These are phyloP conservation scores for Corythucha ciliata DNA, from an alignment of 2,888 invertebrate species.

Conservation along the genomic window DNA sequence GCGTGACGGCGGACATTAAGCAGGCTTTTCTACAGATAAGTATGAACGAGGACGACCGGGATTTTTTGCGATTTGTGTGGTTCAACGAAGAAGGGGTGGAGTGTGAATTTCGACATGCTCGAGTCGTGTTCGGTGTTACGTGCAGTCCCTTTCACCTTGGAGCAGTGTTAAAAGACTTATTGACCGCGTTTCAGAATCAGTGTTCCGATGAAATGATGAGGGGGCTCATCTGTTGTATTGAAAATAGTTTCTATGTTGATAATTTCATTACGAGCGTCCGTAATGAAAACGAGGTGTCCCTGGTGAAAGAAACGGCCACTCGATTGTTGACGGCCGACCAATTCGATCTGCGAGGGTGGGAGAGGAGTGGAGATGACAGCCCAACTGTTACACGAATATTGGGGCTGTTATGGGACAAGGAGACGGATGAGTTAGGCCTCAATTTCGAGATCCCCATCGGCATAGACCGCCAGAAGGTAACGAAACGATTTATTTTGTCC, in stretches of 20 bases:
- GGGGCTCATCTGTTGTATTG: background rate
- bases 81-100: constrained; percentile 14
- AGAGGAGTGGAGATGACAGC: background rate
- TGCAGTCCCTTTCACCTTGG: background rate
- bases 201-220: constrained; percentile 25
- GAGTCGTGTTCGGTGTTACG: constrained; percentile 9
- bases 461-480: no score
- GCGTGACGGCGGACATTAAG: constrained; percentile 32
- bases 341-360: constrained; percentile 6
- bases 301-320: background rate
- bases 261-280: background rate
- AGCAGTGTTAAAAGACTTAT: background rate
- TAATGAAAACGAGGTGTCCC: background rate
- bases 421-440: no score
- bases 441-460: no score
- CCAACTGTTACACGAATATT: background rate
- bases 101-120: background rate
- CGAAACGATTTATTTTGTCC: no score
- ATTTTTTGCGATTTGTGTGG: constrained; percentile 37
- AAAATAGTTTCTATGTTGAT: constrained; percentile 1
- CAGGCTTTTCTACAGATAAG: constrained; percentile 38
- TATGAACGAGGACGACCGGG: constrained; percentile 32
- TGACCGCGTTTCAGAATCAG: no score
- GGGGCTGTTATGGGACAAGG: constrained; percentile 28
- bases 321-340: background rate